Percentiles rank a stretch among this genome's conserved stretches.
phyloP scores from a whole-genome alignment of 2,797 vertebrate genomes.

The Microctenopoma stevenorrisi region DNA sequence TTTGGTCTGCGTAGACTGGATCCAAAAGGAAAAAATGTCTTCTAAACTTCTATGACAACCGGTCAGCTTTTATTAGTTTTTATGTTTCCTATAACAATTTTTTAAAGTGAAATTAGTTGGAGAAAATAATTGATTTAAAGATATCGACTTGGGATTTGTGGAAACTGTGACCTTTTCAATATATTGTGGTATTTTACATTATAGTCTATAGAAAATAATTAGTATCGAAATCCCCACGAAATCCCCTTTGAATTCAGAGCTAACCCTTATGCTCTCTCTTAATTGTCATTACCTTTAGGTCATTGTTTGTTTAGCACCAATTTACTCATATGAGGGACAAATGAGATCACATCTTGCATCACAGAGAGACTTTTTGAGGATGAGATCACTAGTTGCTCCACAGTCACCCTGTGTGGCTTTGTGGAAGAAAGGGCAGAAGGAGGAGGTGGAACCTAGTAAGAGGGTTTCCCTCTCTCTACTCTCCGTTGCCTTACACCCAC shows the following conservation, averaged over 20 bases:
- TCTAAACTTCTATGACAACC: too few species aligned
- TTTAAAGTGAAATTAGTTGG: too few species aligned
- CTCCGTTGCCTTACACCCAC: conserved; percentile 62
- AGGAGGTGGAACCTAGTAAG: conserved; percentile 42
- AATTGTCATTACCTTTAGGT: background rate
- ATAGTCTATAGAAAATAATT: background rate
- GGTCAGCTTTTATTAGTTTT: too few species aligned
- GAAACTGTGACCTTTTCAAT: background rate
- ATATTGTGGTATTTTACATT: too few species aligned
- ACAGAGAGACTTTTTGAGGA: conserved; percentile 9
- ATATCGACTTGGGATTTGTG: background rate
- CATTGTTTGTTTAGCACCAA: background rate
- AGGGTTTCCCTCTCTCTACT: conserved; percentile 47
- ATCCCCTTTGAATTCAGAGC: background rate
- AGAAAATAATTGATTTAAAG: background rate
- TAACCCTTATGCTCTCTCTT: background rate
- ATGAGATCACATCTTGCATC: conserved; percentile 4
- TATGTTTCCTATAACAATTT: too few species aligned
- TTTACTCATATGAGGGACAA: background rate
- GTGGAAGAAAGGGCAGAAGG: conserved; percentile 33
- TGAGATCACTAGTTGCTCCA: conserved; percentile 30
- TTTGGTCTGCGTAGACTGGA: conserved; percentile 18
- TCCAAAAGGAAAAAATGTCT: too few species aligned
- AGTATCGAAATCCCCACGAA: background rate
- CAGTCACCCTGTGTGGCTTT: conserved; percentile 12